Base-by-base conservation (phyloP, 2,797 vertebrate genomes). In the Peromyscus nudipes region DNA sequence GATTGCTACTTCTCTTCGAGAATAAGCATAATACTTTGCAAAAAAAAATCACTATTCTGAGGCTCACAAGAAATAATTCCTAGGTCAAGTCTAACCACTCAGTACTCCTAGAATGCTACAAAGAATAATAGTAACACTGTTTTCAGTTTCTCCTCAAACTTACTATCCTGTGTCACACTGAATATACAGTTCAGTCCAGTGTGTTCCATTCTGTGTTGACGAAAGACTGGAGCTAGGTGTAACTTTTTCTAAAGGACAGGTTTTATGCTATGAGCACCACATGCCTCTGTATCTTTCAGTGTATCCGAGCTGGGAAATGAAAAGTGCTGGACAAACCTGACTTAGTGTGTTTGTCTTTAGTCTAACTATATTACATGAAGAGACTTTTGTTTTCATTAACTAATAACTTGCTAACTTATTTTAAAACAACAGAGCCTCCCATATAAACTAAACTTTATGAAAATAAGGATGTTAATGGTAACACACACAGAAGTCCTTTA, bases 381-480 rank as follows among this genome's bases (percentile, higher is more conserved):
- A 92, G 1, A 89, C 85, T 94, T 37, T 77, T 94, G 60, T 94
- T 94, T 94, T 31, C 37, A 88, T 94, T 91, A 95, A 89, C 16
- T 94, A 91, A 94, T 57, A 40, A 85, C 80, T 83, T 96, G 73
- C 37, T 91, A 82, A 97, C 93, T 96, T 96, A 94, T 93, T 97
- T 94, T 92, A 90, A 87, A 92, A 92, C 55, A 93, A 43, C n/a
- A 85, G 37, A 14, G 1, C n/a, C 0, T 13, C 40, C 49, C 75
- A n/a, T 85, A 83, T 81, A 92, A 93, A 60, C 71, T 85, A 55
- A 94, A 55, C 12, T 64, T 95, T 65, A 29, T 76, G 34, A 60
- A 49, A 43, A 88, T 65, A 34, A 73, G 65, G 55, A 76, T 43
- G 49, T 31, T 73, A 73, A 75, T 83, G 91, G 62, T 93, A 57